Evolutionary conservation across 2,797 vertebrate species (phyloP), one percentile per base, ranked within the genome.

Genomic region (Denticeps clupeoides): DNA sequence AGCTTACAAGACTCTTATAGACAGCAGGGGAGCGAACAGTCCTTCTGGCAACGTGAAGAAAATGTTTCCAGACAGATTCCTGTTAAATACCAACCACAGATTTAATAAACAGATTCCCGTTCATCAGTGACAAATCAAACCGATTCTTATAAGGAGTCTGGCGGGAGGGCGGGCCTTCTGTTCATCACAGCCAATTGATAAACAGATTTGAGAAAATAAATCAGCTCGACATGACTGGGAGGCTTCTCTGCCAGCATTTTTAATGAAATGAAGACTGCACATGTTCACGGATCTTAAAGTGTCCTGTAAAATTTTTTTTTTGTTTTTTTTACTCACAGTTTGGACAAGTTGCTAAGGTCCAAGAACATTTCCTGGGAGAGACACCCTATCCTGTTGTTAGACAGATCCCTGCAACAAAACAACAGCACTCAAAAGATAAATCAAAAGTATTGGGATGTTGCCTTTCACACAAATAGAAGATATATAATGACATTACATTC

Each of bases 341-440:
- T 93, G 29, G 83, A 87, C 60, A 94, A 84, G 62, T 60, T 83
- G 64, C 70, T 78, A 67, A 94, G 84, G 75, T 87, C 83, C 11
- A 75, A 55, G 71, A 94, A 94, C 79, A 91, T 89, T 71, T 89
- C 83, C 51, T 87, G 71, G 48, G 82, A 80, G 52, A 93, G 76
- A 60, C 91, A 94, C 62, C 91, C 91, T 68, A 94, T 93, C 75
- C 90, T 81, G 66, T 94, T 94, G 77, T 88, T 87, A 47, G 91
- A 92, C 53, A 94, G 81, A 73, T 94, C 89, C 56, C 91, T 94
- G 53, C 19, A 74, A 77, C 24, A 61, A 73, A 31, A 73, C 51
- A 67, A 43, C 49, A 32, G 41, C 22, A 44, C 45, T 40, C 49
- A 50, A 35, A n/a, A n/a, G 48, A 52, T 45, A 51, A 59, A 58